These are phyloP conservation scores for Brachionus manjavacas DNA, from an alignment of 1,140 invertebrate species.

Conservation along the genomic window DNA sequence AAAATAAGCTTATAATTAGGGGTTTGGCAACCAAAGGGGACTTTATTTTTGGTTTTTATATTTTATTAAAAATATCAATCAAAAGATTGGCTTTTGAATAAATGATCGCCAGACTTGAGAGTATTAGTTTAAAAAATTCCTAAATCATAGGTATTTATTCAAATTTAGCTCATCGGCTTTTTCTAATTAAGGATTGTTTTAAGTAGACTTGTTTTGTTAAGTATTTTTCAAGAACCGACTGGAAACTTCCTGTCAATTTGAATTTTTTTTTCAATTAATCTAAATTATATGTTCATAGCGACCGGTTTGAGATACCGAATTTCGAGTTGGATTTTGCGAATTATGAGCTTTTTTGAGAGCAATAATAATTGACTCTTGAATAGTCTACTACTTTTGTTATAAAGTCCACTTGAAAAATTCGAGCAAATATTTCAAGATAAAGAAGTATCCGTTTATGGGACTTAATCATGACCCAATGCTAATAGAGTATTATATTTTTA, in stretches of 20 bases:
- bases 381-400: background rate
- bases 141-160: background rate
- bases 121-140: background rate
- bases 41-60: background rate
- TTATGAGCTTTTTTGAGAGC: background rate
- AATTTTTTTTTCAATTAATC: background rate
- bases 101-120: background rate
- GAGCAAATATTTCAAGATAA: constrained; percentile 5
- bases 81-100: background rate
- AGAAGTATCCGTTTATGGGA: background rate
- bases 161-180: background rate
- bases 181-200: background rate
- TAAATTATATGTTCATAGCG: background rate
- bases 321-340: background rate
- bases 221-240: background rate
- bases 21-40: background rate
- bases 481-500: background rate
- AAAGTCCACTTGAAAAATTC: constrained; percentile 16
- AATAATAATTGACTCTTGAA: constrained; percentile 17
- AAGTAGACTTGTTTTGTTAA: background rate
- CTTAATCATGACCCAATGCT: background rate
- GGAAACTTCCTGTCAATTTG: background rate
- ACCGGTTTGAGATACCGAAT: background rate
- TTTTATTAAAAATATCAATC: constrained; percentile 3
- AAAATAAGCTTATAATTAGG: constrained; percentile 22